phyloP scores from a whole-genome alignment of 1,140 invertebrate species.

The Cyphomyrmex costatus region DNA sequence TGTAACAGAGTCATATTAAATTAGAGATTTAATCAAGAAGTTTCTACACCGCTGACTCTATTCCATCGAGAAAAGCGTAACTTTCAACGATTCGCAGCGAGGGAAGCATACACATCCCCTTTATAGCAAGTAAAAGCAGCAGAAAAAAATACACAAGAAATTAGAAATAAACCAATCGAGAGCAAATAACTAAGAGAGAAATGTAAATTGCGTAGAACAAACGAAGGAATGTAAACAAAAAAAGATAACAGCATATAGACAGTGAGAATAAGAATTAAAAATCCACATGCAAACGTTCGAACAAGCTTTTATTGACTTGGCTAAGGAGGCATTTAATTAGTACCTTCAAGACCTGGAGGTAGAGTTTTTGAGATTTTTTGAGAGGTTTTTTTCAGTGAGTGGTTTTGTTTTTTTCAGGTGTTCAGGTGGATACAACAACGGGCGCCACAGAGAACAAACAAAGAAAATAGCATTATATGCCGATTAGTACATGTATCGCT shows the following conservation, averaged over 20 bases:
- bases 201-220: background rate
- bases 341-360: constrained; percentile 87
- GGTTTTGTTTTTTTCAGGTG: constrained; percentile 85
- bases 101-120: constrained; percentile 14
- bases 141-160: background rate
- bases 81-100: constrained; percentile 23
- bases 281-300: constrained; percentile 76
- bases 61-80: background rate
- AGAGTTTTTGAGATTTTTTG: constrained; percentile 85
- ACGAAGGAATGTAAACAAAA: background rate
- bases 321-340: constrained; percentile 85
- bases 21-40: constrained; percentile 47
- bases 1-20: constrained; percentile 32
- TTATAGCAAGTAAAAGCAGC: constrained; percentile 1
- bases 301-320: constrained; percentile 83
- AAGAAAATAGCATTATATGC: constrained; percentile 85
- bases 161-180: background rate
- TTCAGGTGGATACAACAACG: constrained; percentile 86
- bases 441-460: constrained; percentile 86
- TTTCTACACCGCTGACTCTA: constrained; percentile 12
- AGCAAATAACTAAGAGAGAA: background rate
- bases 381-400: constrained; percentile 84
- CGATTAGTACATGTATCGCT: constrained; percentile 81
- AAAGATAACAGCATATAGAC: background rate
- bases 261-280: constrained; percentile 27